A percentile compares a stretch with the other conserved stretches of the same genome.
Conservation (phyloP, 2,113 vertebrate species). For the Smithornis capensis region DNA sequence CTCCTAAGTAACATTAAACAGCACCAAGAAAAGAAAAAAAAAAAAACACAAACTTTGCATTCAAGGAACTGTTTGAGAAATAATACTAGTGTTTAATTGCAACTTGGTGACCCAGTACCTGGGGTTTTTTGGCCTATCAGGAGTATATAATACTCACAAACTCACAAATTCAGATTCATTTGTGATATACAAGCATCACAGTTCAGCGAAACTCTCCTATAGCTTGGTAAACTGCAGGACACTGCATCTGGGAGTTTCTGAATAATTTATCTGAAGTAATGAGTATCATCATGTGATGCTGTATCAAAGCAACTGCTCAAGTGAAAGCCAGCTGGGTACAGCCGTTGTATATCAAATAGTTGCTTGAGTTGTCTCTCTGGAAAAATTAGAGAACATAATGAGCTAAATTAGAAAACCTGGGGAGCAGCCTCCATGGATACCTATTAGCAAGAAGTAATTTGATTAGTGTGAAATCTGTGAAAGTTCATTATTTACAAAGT, state of each 20-base stretch:
- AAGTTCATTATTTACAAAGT: slow-evolving; percentile 33
- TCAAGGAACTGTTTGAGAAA: not conserved
- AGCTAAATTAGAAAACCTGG: slow-evolving; percentile 47
- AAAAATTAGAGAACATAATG: slow-evolving; percentile 66
- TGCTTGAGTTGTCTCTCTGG: slow-evolving; percentile 49
- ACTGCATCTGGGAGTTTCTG: slow-evolving; percentile 52
- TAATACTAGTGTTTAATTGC: not conserved
- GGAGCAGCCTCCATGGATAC: slow-evolving; percentile 22
- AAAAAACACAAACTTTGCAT: not conserved
- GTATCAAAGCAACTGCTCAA: slow-evolving; percentile 46
- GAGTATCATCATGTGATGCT: slow-evolving; percentile 48
- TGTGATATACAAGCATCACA: not conserved
- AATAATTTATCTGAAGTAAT: slow-evolving; percentile 67
- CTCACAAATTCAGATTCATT: not conserved
- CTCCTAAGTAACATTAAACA: not conserved
- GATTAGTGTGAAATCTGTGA: slow-evolving; percentile 11
- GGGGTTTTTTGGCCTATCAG: not conserved
- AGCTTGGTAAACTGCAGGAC: slow-evolving; percentile 14
- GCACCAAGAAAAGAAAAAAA: not conserved
- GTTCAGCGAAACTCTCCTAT: not conserved
- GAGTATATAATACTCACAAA: not conserved
- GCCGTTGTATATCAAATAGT: slow-evolving; percentile 40
- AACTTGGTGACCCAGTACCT: not conserved
- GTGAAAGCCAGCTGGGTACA: slow-evolving; percentile 50
- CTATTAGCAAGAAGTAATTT: slow-evolving; percentile 22